Evolutionary conservation across 2,797 vertebrate genomes (phyloP).

Genomic region (Rhynchonycteris naso): DNA sequence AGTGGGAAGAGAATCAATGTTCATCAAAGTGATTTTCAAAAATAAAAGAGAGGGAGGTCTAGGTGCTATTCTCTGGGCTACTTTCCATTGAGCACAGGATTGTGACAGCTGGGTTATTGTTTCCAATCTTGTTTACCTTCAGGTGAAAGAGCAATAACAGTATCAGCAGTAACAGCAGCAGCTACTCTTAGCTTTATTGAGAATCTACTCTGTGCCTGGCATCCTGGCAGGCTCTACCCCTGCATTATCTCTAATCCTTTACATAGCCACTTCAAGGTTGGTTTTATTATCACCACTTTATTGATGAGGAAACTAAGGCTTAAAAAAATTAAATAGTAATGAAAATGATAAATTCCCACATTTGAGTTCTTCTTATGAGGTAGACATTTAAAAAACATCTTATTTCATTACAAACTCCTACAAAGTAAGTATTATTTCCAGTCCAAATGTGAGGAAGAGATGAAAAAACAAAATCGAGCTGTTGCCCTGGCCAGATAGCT

Average conservation of each 20-base stretch:
- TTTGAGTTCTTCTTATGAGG: background rate
- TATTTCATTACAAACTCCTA: slow-evolving; percentile 33
- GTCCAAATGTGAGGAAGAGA: slow-evolving; percentile 21
- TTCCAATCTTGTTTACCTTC: slow-evolving; percentile 12
- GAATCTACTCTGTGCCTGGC: background rate
- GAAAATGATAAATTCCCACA: background rate
- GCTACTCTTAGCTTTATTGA: background rate
- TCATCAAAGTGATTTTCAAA: slow-evolving; percentile 71
- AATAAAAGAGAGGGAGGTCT: slow-evolving; percentile 64
- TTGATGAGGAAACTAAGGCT: slow-evolving; percentile 9
- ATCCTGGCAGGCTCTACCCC: background rate
- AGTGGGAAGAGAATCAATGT: slow-evolving; percentile 78
- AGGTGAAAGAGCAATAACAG: background rate
- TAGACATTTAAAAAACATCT: background rate
- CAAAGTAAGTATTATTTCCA: slow-evolving; percentile 1
- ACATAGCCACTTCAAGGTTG: background rate
- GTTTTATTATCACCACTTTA: background rate
- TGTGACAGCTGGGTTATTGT: background rate
- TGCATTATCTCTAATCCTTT: background rate
- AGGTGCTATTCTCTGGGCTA: slow-evolving; percentile 13
- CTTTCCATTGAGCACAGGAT: slow-evolving; percentile 37
- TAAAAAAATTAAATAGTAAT: slow-evolving; percentile 44
- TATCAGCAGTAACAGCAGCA: background rate
- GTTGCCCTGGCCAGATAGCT: no score
- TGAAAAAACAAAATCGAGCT: background rate